Evolutionary conservation across 2,797 vertebrate species (phyloP).

Genomic region (Gobio occitaniae): DNA sequence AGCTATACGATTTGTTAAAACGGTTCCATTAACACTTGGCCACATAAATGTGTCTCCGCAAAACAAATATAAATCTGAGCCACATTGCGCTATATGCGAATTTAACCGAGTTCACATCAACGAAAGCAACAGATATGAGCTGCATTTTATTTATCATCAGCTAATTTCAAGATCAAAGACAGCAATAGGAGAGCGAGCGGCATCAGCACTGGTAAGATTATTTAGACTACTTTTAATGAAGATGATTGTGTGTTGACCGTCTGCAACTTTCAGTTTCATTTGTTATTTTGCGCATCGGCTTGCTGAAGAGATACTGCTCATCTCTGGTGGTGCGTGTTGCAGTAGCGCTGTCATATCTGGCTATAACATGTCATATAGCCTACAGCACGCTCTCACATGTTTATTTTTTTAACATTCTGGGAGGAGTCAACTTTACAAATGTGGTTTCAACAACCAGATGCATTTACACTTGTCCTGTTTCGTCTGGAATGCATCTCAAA

Average conservation of each 20-base stretch:
- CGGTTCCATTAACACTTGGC: not conserved
- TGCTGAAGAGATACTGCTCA: not conserved
- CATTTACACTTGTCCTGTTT: not conserved
- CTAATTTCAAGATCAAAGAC: not conserved
- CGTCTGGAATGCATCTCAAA: not conserved
- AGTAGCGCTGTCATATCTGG: not conserved
- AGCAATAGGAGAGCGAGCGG: not conserved
- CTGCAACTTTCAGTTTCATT: not conserved
- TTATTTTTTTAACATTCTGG: not conserved
- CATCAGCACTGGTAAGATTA: not conserved
- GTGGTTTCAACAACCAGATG: not conserved
- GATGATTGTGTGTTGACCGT: not conserved
- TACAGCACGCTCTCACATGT: not conserved
- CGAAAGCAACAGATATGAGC: not conserved
- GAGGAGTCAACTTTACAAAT: not conserved
- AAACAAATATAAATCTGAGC: not conserved
- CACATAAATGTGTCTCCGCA: not conserved
- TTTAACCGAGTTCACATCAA: not conserved
- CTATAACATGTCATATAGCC: not conserved
- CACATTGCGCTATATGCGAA: not conserved
- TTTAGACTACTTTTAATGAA: not conserved
- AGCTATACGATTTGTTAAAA: not conserved
- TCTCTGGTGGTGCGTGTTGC: not conserved
- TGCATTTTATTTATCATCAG: slow-evolving; percentile 11
- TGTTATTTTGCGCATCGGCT: not conserved